Percentiles rank a stretch among this genome's conserved stretches.
phyloP scores from a whole-genome alignment of 2,113 vertebrate species.

The Pristiophorus japonicus region DNA sequence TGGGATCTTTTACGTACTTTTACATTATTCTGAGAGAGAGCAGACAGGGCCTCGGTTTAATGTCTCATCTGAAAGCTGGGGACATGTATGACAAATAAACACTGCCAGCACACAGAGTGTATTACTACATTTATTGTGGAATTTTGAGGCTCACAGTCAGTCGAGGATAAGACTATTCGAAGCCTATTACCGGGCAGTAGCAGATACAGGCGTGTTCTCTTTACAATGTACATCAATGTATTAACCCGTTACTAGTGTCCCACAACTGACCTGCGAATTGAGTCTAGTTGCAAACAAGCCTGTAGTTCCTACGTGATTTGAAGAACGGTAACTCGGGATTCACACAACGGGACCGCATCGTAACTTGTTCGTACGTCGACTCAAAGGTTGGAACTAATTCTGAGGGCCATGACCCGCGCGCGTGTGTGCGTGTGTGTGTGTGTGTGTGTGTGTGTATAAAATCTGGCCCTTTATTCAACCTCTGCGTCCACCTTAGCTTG shows the following conservation, averaged over 20 bases:
- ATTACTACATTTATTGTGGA: neutral
- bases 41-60: no score
- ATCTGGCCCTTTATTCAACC: neutral
- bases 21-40: no score
- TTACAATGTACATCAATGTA: neutral
- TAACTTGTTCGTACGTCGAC: neutral
- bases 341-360: neutral
- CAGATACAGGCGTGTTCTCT: neutral
- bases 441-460: no score
- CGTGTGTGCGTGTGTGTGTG: no score
- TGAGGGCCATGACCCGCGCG: neutral
- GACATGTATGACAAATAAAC: neutral
- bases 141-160: neutral
- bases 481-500: neutral
- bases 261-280: no score
- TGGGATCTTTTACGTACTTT: no score
- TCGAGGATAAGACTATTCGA: neutral
- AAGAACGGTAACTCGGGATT: neutral
- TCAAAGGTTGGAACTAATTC: neutral
- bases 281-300: neutral
- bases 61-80: no score
- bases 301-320: neutral
- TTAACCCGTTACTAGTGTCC: neutral
- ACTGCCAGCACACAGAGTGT: neutral
- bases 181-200: neutral